These are phyloP conservation scores for Noctuana brunneofusca DNA, from an alignment of 2,888 invertebrate genomes.

Conservation along the genomic window DNA sequence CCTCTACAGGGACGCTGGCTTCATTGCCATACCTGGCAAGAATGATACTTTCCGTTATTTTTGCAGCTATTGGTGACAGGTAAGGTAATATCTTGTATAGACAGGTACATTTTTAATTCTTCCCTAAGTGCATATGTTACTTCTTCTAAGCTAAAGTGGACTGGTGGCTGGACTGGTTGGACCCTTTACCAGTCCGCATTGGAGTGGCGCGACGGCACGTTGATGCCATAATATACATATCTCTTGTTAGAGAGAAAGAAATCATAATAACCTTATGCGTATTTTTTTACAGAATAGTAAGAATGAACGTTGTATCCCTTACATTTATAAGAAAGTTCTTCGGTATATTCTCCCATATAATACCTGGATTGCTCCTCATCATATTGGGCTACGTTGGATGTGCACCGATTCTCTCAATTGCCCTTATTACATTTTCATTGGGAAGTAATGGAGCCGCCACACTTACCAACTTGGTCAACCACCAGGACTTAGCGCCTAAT, in stretches of 20 bases:
- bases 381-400: constrained; percentile 84
- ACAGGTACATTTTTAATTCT: too few relatives aligned
- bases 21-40: constrained; percentile 88
- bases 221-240: too few relatives aligned
- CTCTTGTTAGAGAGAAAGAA: too few relatives aligned
- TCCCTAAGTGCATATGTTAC: too few relatives aligned
- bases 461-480: constrained; percentile 83
- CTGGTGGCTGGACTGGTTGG: too few relatives aligned
- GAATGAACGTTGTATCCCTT: constrained; percentile 69
- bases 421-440: constrained; percentile 85
- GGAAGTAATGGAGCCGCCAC: constrained; percentile 86
- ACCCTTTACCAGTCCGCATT: too few relatives aligned
- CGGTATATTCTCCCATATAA: constrained; percentile 84
- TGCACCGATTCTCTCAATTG: constrained; percentile 84
- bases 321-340: constrained; percentile 86
- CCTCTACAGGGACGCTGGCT: constrained; percentile 87
- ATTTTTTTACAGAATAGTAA: constrained; percentile 68
- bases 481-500: constrained; percentile 90
- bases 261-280: constrained; percentile 31
- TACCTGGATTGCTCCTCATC: constrained; percentile 79
- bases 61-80: constrained; percentile 87
- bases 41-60: constrained; percentile 87
- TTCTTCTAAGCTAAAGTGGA: too few relatives aligned
- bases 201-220: too few relatives aligned
- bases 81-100: constrained; percentile 80